These are phyloP conservation scores for Drosophila jambulina DNA, from an alignment of 1,140 invertebrate species.

Conservation along the genomic window DNA sequence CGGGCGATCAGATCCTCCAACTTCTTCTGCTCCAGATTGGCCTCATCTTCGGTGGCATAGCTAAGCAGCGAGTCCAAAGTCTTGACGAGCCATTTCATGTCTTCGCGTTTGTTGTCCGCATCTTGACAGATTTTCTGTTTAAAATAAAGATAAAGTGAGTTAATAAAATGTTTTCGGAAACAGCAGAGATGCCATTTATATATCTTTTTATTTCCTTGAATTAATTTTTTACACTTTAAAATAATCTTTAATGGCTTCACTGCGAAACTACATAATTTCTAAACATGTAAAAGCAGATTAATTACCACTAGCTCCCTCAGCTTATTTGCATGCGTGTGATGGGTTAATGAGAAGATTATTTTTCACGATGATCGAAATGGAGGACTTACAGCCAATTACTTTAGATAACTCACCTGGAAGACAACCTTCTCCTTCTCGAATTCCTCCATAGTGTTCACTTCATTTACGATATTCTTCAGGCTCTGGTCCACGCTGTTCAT, in stretches of 20 bases:
- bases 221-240: no score
- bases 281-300: conserved; percentile 44
- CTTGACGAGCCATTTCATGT: conserved; percentile 97
- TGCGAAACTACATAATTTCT: background rate
- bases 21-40: conserved; percentile 90
- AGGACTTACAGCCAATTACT: background rate
- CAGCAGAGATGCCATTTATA: background rate
- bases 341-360: conserved; percentile 43
- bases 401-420: conserved; percentile 91
- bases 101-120: conserved; percentile 94
- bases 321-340: conserved; percentile 76
- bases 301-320: conserved; percentile 88
- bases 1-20: conserved; percentile 93
- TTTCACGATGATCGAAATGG: conserved; percentile 27
- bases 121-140: conserved; percentile 93
- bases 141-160: conserved; percentile 28
- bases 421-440: conserved; percentile 95
- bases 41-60: conserved; percentile 92
- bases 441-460: conserved; percentile 93
- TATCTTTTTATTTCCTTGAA: no score
- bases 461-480: conserved; percentile 92
- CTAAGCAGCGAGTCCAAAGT: conserved; percentile 93
- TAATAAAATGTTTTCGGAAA: background rate
- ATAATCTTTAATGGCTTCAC: background rate
- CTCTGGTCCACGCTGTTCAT: conserved; percentile 95